Evolutionary conservation across 2,888 invertebrate genomes (phyloP).

Genomic region (Microchrysa polita): DNA sequence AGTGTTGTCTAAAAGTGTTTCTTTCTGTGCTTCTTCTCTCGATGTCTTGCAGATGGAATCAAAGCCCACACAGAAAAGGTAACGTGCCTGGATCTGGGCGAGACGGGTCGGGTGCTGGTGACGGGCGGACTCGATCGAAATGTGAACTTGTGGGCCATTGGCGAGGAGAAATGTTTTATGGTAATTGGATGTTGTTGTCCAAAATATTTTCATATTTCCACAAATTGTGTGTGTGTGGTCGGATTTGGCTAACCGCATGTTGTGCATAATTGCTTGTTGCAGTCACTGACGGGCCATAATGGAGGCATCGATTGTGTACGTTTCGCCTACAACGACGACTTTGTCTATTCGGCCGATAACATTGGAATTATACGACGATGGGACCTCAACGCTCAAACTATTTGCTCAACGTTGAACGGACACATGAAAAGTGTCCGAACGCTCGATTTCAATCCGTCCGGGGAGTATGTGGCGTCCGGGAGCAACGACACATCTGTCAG

Average conservation of each 20-base stretch:
- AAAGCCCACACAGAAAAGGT: slow-evolving; percentile 64
- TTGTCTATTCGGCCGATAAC: slow-evolving; percentile 94
- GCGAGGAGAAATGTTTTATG: slow-evolving; percentile 95
- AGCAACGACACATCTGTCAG: slow-evolving; percentile 83
- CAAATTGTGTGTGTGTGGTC: slow-evolving; percentile 11
- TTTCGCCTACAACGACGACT: slow-evolving; percentile 93
- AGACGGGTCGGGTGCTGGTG: slow-evolving; percentile 64
- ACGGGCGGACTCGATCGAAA: slow-evolving; percentile 95
- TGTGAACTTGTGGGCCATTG: slow-evolving; percentile 97
- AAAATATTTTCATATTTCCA: slow-evolving; percentile 3
- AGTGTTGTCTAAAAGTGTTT: too few species aligned
- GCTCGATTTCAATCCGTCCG: slow-evolving; percentile 96
- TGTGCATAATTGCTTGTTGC: slow-evolving; percentile 46
- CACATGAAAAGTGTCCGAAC: slow-evolving; percentile 88
- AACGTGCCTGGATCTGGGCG: slow-evolving; percentile 63
- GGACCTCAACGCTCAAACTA: slow-evolving; percentile 84
- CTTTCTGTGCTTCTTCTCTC: too few species aligned
- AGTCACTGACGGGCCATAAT: slow-evolving; percentile 93
- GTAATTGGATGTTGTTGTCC: slow-evolving; percentile 64
- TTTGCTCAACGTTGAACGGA: slow-evolving; percentile 63
- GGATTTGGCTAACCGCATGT: slow-evolving; percentile 12
- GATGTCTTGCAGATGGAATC: slow-evolving; percentile 60
- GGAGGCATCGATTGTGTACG: slow-evolving; percentile 94
- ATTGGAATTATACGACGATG: slow-evolving; percentile 94
- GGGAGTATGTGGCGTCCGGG: slow-evolving; percentile 92